These are phyloP conservation scores for Meiosimyza decipiens DNA, from an alignment of 2,888 invertebrate genomes.

Conservation along the genomic window DNA sequence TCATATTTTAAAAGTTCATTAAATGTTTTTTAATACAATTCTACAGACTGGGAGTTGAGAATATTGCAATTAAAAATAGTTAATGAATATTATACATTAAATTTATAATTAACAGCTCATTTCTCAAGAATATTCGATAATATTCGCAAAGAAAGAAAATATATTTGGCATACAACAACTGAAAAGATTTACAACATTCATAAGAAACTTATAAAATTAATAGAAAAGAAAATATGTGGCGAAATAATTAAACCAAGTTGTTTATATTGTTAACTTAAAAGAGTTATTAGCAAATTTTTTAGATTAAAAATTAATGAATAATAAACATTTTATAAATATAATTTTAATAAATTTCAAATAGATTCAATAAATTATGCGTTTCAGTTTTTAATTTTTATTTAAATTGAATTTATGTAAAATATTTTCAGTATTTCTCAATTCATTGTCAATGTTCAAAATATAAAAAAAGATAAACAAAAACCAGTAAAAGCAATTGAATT, in stretches of 20 bases:
- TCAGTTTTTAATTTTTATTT: not conserved
- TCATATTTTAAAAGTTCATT: too few species aligned
- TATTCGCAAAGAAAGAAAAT: too few species aligned
- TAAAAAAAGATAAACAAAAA: slow-evolving; percentile 8
- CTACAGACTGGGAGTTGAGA: slow-evolving; percentile 30
- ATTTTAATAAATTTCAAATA: slow-evolving; percentile 15
- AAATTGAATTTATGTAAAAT: slow-evolving; percentile 20
- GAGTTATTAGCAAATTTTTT: slow-evolving; percentile 23
- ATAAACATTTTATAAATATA: slow-evolving; percentile 33
- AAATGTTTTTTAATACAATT: not conserved
- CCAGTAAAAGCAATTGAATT: slow-evolving; percentile 35
- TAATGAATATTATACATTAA: slow-evolving; percentile 5
- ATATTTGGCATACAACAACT: too few species aligned
- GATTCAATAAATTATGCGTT: slow-evolving; percentile 41
- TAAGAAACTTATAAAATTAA: slow-evolving; percentile 15
- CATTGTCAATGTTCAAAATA: slow-evolving; percentile 14
- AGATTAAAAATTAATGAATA: slow-evolving; percentile 15
- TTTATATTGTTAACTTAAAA: not conserved
- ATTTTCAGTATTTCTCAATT: not conserved
- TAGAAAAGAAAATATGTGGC: not conserved
- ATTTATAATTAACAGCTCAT: not conserved
- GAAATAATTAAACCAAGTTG: slow-evolving; percentile 17
- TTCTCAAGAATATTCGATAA: too few species aligned
- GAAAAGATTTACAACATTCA: not conserved
- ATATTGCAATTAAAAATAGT: slow-evolving; percentile 1